Conservation (phyloP, 2,797 vertebrate genomes). For the Sphenopsis melanotis region DNA sequence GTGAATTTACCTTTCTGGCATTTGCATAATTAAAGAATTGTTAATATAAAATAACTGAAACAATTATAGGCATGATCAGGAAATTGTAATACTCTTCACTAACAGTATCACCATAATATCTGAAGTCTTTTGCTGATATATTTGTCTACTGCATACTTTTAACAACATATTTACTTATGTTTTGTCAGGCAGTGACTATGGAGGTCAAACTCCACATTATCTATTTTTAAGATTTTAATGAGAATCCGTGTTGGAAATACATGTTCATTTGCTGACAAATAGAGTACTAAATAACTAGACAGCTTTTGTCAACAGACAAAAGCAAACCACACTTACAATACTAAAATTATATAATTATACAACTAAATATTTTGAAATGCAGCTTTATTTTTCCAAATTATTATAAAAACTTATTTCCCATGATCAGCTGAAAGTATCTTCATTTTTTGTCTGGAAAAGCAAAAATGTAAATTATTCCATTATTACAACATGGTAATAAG, state of each 20-base stretch:
- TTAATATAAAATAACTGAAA: constrained; percentile 17
- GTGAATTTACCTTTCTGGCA: constrained; percentile 13
- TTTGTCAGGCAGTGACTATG: constrained; percentile 29
- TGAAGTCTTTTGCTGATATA: constrained; percentile 8
- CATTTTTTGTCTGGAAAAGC: neutral
- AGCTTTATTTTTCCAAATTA: constrained; percentile 29
- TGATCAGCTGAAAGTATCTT: neutral
- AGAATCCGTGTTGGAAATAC: neutral
- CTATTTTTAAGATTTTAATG: neutral
- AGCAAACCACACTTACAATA: neutral
- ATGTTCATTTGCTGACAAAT: constrained; percentile 4
- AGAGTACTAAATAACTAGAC: neutral
- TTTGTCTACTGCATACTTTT: constrained; percentile 36
- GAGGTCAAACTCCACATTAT: constrained; percentile 26
- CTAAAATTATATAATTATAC: neutral
- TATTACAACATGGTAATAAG: neutral
- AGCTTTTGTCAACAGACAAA: neutral
- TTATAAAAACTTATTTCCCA: constrained; percentile 61
- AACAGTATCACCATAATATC: neutral
- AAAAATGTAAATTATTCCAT: neutral
- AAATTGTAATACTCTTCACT: neutral
- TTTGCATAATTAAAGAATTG: constrained; percentile 3
- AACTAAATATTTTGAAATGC: constrained; percentile 25
- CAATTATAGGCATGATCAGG: neutral
- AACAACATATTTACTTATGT: constrained; percentile 20